Evolutionary conservation across 2,888 invertebrate species (phyloP).

Genomic region (Ormyrus nitidulus): DNA sequence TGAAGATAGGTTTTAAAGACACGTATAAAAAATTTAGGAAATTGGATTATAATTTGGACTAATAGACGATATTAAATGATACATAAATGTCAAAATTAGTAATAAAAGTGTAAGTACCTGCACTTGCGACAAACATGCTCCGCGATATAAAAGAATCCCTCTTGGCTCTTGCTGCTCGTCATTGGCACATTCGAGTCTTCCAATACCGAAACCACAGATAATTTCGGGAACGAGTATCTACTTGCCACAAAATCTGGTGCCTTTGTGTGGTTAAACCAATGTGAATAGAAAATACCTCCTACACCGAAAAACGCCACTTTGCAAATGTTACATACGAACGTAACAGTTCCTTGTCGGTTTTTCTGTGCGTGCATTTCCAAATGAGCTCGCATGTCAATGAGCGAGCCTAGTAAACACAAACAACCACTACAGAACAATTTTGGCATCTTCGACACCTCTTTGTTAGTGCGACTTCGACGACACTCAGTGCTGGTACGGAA

Average conservation of each 20-base stretch:
- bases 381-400: conserved; percentile 65
- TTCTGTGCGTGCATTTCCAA: conserved; percentile 62
- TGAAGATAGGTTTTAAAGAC: background rate
- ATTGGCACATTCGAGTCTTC: conserved; percentile 56
- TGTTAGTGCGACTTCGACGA: conserved; percentile 57
- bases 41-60: background rate
- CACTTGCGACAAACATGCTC: conserved; percentile 67
- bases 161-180: conserved; percentile 50
- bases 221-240: conserved; percentile 66
- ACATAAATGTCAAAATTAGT: background rate
- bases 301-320: conserved; percentile 68
- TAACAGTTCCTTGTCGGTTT: conserved; percentile 60
- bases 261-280: conserved; percentile 68
- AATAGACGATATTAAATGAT: background rate
- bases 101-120: conserved; percentile 48
- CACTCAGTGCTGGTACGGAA: conserved; percentile 59
- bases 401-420: conserved; percentile 58
- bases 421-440: conserved; percentile 68
- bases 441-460: conserved; percentile 59
- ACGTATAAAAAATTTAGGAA: background rate
- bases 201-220: conserved; percentile 60
- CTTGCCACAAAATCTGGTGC: conserved; percentile 65
- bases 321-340: conserved; percentile 70
- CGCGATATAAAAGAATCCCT: conserved; percentile 66
- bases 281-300: conserved; percentile 66